Evolutionary conservation across 1,140 invertebrate genomes (phyloP).

Genomic region (Colletes latitarsis): DNA sequence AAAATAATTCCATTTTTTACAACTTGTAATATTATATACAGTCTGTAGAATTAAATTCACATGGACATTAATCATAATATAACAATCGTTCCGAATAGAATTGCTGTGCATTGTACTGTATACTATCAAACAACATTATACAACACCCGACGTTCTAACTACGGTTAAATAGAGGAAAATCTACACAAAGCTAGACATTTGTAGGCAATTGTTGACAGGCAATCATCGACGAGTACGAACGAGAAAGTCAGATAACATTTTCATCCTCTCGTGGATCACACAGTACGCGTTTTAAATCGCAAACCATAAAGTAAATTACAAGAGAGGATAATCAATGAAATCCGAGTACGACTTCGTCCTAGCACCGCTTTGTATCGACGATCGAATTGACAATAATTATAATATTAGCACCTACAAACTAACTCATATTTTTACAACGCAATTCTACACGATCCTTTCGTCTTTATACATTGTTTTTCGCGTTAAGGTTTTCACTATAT

Average conservation of each 20-base stretch:
- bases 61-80: constrained; percentile 2
- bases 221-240: background rate
- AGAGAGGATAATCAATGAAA: constrained; percentile 3
- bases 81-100: background rate
- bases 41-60: constrained; percentile 39
- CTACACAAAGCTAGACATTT: background rate
- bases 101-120: background rate
- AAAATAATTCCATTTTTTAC: constrained; percentile 59
- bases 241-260: constrained; percentile 16
- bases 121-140: background rate
- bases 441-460: background rate
- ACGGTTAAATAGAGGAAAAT: constrained; percentile 12
- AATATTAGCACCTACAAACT: constrained; percentile 5
- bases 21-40: constrained; percentile 52
- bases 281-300: background rate
- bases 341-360: background rate
- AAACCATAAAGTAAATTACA: background rate
- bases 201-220: background rate
- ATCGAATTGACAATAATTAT: constrained; percentile 36
- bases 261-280: constrained; percentile 4
- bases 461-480: constrained; percentile 8
- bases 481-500: background rate
- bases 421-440: constrained; percentile 9
- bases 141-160: background rate
- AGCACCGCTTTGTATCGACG: constrained; percentile 9